Evolutionary conservation across 2,797 vertebrate genomes (phyloP), one percentile per base, ranked within the genome.

Genomic region (Ctenochaetus hawaiiensis): DNA sequence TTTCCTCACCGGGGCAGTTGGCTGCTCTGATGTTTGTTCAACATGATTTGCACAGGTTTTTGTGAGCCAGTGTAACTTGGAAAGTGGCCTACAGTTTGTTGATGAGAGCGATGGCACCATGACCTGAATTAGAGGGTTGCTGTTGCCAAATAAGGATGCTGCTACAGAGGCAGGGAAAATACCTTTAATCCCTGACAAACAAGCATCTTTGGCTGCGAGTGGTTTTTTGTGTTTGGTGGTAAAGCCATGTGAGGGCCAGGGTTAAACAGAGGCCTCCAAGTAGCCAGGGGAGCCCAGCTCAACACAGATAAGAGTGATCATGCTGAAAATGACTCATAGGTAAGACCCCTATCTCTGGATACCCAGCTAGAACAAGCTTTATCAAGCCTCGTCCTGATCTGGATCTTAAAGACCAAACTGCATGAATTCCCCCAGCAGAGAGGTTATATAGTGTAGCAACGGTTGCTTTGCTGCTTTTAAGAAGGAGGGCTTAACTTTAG

Each of bases 271-370:
- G 90, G 86, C 84, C 81, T 78, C 84, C 2, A 82, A 88, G 92
- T 91, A 90, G 90, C 91, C 89, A 85, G 87, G 86, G 91, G 91
- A 94, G 89, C 91, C 84, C 87, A 91, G 93, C 93, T 94, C 89
- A 93, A 89, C 89, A 82, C 90, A 93, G 95, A 96, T 95, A 95
- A 94, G 92, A 85, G 90, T 91, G 92, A 95, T 95, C 94, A 95
- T 94, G 94, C 94, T 93, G 94, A 93, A 95, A 96, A 96, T 94
- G 93, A 95, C 93, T 95, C 92, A 88, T 91, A 95, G 95, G 95
- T 95, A 94, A 95, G 94, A 95, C 93, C 87, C 66, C 87, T 95
- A 94, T 95, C 91, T 95, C 87, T 91, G 89, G 91, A 94, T 91
- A 91, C 80, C 88, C 94, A 90, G 94, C 91, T 90, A 94, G 93